Evolutionary conservation across 2,797 vertebrate genomes (phyloP).

Genomic region (Pseudochirops cupreus): DNA sequence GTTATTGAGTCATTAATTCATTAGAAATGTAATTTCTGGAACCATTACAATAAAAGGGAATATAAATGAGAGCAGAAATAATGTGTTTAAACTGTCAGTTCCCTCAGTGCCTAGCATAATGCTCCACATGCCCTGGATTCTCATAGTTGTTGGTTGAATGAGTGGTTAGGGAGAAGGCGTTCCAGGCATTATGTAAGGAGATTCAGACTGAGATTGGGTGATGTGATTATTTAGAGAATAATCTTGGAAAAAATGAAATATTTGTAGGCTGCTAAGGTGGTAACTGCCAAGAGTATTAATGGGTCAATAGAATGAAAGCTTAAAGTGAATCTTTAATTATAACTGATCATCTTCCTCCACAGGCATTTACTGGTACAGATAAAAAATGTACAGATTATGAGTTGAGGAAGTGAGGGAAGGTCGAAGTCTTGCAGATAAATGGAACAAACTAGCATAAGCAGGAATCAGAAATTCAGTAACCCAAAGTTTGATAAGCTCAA

Average conservation of each 20-base stretch:
- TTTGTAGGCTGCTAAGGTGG: neutral
- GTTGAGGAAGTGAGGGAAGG: neutral
- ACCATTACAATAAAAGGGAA: neutral
- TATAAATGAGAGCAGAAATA: neutral
- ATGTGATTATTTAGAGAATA: neutral
- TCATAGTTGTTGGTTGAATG: neutral
- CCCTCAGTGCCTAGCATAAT: neutral
- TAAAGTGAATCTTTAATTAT: neutral
- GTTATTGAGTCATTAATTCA: slow-evolving; percentile 3
- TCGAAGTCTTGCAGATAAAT: neutral
- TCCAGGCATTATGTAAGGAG: neutral
- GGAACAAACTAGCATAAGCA: neutral
- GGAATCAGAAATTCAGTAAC: neutral
- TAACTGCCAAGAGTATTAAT: neutral
- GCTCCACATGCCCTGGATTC: neutral
- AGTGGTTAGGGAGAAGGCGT: neutral
- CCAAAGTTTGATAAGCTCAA: neutral
- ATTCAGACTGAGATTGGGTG: neutral
- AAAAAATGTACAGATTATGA: neutral
- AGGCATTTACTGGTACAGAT: neutral
- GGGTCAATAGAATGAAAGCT: neutral
- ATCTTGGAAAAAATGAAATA: neutral
- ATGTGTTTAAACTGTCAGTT: neutral
- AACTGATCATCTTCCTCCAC: neutral
- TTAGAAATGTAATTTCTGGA: neutral